phyloP scores from a whole-genome alignment of 2,113 vertebrate species.

The Strigops habroptila region DNA sequence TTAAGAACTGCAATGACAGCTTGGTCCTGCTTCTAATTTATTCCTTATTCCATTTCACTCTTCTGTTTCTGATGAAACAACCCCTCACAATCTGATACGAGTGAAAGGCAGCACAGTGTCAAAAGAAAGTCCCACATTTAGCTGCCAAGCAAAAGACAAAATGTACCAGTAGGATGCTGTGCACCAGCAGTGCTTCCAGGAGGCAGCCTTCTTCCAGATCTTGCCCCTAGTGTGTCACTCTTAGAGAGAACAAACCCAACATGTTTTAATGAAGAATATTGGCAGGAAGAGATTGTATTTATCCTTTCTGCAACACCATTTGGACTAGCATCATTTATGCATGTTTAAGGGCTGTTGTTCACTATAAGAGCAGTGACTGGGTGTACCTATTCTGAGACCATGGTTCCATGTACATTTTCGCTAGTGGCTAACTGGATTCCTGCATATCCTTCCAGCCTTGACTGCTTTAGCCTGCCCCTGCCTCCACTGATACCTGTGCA shows the following conservation, averaged over 20 bases:
- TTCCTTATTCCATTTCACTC: not conserved
- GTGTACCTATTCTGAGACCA: not conserved
- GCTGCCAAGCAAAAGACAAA: slow-evolving; percentile 34
- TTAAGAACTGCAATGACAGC: not conserved
- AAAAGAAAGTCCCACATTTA: not conserved
- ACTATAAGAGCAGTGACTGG: not conserved
- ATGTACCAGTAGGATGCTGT: slow-evolving; percentile 20
- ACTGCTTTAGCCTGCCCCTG: not conserved
- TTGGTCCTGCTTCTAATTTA: not conserved
- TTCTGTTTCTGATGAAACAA: slow-evolving; percentile 17
- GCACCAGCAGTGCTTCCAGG: slow-evolving; percentile 26
- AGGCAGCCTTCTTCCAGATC: slow-evolving; percentile 25
- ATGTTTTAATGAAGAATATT: not conserved
- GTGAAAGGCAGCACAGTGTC: not conserved
- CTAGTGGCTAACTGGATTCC: not conserved
- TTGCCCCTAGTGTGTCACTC: not conserved
- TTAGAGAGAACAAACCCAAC: not conserved
- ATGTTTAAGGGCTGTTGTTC: not conserved
- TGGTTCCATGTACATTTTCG: not conserved
- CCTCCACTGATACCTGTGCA: not conserved
- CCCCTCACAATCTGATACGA: not conserved
- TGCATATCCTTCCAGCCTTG: not conserved
- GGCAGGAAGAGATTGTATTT: not conserved
- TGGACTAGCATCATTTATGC: not conserved
- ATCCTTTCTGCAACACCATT: not conserved